Evolutionary conservation across 2,113 vertebrate genomes (phyloP).

Genomic region (Herpailurus yagouaroundi): DNA sequence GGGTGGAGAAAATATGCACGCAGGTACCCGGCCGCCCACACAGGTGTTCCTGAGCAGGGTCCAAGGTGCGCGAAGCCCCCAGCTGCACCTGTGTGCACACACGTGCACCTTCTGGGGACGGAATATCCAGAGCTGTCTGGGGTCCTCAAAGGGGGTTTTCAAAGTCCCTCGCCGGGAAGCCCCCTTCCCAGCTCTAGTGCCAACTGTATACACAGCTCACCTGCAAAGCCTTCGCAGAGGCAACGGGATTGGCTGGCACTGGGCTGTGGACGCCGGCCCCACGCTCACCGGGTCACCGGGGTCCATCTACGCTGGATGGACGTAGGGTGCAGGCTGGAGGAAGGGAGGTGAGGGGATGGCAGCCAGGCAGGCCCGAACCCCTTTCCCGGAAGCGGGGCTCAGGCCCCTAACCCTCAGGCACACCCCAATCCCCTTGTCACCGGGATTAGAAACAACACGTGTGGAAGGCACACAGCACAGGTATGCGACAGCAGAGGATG

Average conservation of each 20-base stretch:
- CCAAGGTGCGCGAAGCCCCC: rapidly evolving
- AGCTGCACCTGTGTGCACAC: rapidly evolving
- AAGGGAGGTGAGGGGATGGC: not conserved
- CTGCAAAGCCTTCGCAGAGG: not conserved
- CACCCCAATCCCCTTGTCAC: rapidly evolving
- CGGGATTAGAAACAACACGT: not conserved
- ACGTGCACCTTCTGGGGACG: rapidly evolving
- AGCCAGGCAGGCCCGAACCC: no score
- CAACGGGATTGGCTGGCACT: rapidly evolving
- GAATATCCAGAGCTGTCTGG: not conserved
- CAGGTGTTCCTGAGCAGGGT: not conserved
- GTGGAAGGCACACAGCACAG: not conserved
- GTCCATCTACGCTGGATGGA: no score
- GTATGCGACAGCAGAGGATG: rapidly evolving
- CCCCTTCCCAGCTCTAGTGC: not conserved
- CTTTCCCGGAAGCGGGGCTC: no score
- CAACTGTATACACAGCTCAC: not conserved
- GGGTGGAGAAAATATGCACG: not conserved
- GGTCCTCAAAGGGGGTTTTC: not conserved
- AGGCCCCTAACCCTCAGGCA: no score
- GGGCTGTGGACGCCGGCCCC: not conserved
- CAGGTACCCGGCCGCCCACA: not conserved
- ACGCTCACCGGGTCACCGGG: not conserved
- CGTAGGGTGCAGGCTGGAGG: no score
- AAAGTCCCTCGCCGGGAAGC: not conserved